Evolutionary conservation across 2,797 vertebrate species (phyloP).

Genomic region (Vespertilio murinus): DNA sequence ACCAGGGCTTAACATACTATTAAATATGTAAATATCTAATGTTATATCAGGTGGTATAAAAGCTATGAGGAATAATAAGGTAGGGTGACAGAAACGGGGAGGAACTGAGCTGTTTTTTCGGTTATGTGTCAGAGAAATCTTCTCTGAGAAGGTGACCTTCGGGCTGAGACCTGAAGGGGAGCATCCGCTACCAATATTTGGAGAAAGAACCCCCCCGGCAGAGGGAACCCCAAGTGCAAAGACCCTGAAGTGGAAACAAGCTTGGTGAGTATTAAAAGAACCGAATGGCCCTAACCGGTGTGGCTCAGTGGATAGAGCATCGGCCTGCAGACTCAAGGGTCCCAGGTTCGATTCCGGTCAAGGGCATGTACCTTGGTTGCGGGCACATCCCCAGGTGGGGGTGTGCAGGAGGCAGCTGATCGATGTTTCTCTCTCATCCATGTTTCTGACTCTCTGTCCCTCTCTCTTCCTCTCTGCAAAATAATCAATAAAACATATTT

Average conservation of each 20-base stretch:
- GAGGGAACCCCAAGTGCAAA: not conserved
- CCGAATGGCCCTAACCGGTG: not conserved
- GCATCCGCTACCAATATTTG: not conserved
- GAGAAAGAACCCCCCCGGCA: conserved; percentile 5
- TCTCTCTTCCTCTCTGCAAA: too few relatives aligned
- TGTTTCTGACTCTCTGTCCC: too few relatives aligned
- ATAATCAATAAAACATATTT: too few relatives aligned
- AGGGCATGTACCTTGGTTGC: too few relatives aligned
- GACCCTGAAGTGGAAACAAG: not conserved
- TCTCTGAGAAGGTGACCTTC: not conserved
- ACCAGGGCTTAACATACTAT: not conserved
- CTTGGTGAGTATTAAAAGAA: not conserved
- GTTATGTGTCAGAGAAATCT: not conserved
- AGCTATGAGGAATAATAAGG: conserved; percentile 12
- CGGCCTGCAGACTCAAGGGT: too few relatives aligned
- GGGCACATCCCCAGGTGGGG: too few relatives aligned
- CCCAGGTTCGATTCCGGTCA: too few relatives aligned
- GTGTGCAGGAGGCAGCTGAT: too few relatives aligned
- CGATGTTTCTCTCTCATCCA: too few relatives aligned
- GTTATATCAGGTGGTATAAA: conserved; percentile 23
- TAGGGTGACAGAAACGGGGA: not conserved
- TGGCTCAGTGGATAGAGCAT: too few relatives aligned
- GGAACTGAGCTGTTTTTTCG: not conserved
- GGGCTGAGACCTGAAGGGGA: not conserved
- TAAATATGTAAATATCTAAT: not conserved